These are phyloP conservation scores for Anseranas semipalmata DNA, from an alignment of 2,113 vertebrate species.

Conservation along the genomic window DNA sequence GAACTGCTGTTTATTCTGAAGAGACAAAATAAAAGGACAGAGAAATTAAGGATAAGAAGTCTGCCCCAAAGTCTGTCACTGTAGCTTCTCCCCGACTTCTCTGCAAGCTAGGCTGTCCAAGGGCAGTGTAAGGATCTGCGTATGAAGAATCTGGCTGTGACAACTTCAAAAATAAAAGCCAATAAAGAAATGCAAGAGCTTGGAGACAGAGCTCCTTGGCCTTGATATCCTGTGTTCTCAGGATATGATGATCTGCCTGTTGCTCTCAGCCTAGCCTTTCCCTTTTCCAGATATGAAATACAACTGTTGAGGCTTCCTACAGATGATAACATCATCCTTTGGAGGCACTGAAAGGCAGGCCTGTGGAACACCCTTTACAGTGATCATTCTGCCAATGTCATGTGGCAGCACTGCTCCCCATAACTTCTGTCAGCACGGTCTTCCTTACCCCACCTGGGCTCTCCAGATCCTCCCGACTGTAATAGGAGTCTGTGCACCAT, in stretches of 20 bases:
- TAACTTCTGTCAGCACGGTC: background rate
- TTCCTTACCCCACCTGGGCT: background rate
- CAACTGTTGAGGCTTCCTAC: background rate
- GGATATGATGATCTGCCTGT: background rate
- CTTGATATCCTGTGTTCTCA: background rate
- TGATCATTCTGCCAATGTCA: background rate
- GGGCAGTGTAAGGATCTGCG: background rate
- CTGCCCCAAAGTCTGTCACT: background rate
- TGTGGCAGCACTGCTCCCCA: rapidly evolving
- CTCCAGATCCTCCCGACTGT: background rate
- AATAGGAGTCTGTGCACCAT: background rate
- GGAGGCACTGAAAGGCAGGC: background rate
- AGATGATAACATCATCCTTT: background rate
- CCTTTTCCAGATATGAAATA: background rate
- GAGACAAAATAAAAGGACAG: background rate
- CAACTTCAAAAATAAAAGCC: background rate
- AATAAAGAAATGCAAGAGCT: background rate
- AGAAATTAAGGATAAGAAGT: background rate
- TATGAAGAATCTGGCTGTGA: background rate
- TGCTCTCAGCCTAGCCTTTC: background rate
- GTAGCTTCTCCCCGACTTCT: background rate
- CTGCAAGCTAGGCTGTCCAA: background rate
- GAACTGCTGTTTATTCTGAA: background rate
- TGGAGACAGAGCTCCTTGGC: background rate
- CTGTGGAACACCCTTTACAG: background rate